A percentile compares a stretch with the other conserved stretches of the same genome.
Evolutionary conservation across 2,888 invertebrate genomes (phyloP).

Genomic region (Teleiodes luculella): DNA sequence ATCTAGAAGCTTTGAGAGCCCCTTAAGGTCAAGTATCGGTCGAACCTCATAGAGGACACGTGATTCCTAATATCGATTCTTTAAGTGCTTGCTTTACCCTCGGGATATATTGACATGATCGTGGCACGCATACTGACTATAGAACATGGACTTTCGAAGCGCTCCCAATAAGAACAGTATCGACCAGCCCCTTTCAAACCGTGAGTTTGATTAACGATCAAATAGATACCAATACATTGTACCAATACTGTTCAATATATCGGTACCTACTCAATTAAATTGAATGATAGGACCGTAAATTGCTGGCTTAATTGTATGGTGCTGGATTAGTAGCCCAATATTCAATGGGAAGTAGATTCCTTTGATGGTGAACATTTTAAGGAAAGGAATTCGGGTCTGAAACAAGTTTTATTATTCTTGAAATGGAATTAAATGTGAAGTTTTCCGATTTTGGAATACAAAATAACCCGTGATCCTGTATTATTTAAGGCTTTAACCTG

Average conservation of each 20-base stretch:
- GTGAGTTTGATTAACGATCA: conserved; percentile 1
- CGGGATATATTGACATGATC: background rate
- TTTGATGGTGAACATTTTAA: too few relatives aligned
- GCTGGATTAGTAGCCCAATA: background rate
- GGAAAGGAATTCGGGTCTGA: too few relatives aligned
- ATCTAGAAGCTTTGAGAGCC: too few relatives aligned
- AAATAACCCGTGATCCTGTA: background rate
- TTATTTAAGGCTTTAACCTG: background rate
- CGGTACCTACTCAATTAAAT: background rate
- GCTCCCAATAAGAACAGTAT: background rate
- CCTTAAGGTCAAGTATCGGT: too few relatives aligned
- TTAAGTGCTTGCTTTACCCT: background rate
- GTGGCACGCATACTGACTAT: background rate
- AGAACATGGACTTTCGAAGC: background rate
- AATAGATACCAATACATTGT: background rate
- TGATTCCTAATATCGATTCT: too few relatives aligned
- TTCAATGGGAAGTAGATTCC: background rate
- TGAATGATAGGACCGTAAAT: background rate
- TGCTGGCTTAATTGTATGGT: background rate
- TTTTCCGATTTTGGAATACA: too few relatives aligned
- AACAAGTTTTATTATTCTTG: too few relatives aligned
- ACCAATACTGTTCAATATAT: background rate
- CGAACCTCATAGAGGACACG: too few relatives aligned
- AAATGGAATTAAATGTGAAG: too few relatives aligned
- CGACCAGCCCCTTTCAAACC: background rate